Conservation (phyloP, 37 sponge, comb jelly and placozoan species). For the Spongilla lacustris region DNA sequence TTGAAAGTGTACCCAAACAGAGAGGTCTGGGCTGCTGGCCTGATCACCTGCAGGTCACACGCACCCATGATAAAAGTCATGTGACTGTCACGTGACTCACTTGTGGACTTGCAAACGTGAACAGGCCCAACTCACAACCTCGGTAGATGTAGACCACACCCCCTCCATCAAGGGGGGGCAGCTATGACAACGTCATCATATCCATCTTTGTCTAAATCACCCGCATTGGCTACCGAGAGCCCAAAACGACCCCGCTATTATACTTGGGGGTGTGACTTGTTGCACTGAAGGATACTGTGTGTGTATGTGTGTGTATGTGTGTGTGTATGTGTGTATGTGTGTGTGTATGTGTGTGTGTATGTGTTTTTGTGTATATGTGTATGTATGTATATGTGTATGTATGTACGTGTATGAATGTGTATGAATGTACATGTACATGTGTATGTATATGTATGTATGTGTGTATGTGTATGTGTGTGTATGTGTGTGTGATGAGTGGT, state of each 20-base stretch:
- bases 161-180: slow-evolving; percentile 56
- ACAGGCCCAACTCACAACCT: slow-evolving; percentile 41
- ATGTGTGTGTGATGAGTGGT: too few species aligned
- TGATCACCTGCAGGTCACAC: slow-evolving; percentile 10
- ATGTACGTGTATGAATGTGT: too few species aligned
- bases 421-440: neutral
- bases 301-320: neutral
- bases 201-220: slow-evolving; percentile 75
- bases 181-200: slow-evolving; percentile 68
- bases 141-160: slow-evolving; percentile 73
- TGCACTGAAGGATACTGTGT: neutral
- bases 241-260: slow-evolving; percentile 60
- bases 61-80: neutral
- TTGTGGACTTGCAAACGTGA: neutral
- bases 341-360: neutral
- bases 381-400: too few species aligned
- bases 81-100: neutral
- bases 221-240: slow-evolving; percentile 49
- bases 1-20: slow-evolving; percentile 67
- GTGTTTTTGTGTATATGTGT: too few species aligned
- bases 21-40: neutral
- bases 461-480: neutral
- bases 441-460: neutral
- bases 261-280: neutral
- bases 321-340: neutral